These are phyloP conservation scores for Acanthisitta chloris DNA, from an alignment of 2,113 vertebrate species.

Conservation along the genomic window DNA sequence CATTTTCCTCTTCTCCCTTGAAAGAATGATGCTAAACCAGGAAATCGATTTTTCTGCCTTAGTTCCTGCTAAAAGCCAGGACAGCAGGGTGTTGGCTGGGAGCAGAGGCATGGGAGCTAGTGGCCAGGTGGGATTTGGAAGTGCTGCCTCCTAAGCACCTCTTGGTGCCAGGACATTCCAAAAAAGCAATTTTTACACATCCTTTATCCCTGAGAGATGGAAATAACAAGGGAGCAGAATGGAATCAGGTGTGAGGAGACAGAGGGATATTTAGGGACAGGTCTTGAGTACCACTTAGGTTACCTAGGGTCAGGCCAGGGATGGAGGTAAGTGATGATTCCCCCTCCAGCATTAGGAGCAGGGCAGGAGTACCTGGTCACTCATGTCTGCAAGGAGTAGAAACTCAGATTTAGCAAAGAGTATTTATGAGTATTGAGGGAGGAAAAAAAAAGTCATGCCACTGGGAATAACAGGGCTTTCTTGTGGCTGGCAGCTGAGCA, in stretches of 20 bases:
- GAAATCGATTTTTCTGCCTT: neutral
- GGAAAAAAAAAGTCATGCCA: neutral
- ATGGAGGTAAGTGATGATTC: neutral
- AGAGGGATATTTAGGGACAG: neutral
- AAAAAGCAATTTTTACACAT: neutral
- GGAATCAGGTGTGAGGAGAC: neutral
- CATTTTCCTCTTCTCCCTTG: neutral
- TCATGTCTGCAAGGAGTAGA: neutral
- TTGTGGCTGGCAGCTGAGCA: constrained; percentile 5
- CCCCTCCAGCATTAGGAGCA: neutral
- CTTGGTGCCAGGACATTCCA: neutral
- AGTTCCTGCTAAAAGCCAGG: neutral
- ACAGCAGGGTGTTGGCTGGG: neutral
- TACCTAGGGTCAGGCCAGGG: neutral
- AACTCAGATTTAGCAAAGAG: constrained; percentile 13
- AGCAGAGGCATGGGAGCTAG: neutral
- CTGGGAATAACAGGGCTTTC: constrained; percentile 46
- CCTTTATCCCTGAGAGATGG: neutral
- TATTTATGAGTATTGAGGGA: constrained; percentile 22
- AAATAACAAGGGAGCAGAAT: neutral
- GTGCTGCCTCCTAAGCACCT: neutral
- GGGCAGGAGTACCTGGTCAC: neutral
- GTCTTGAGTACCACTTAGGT: neutral
- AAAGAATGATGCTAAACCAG: neutral
- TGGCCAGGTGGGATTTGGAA: neutral